phyloP scores from a whole-genome alignment of 2,113 vertebrate genomes.

The Pomatostomus ruficeps region DNA sequence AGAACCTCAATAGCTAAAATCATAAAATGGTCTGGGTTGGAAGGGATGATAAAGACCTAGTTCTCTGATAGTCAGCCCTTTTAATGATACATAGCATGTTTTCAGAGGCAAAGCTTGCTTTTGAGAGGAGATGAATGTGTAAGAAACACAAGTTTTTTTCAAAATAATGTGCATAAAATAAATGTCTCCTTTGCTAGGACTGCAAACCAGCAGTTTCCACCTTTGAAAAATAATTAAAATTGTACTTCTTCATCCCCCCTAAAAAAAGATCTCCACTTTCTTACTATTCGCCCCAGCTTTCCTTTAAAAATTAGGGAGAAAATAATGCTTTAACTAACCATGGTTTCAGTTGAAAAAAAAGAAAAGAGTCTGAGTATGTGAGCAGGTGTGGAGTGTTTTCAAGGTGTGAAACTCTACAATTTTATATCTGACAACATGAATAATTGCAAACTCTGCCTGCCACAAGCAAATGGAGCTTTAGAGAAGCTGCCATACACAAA shows the following conservation, averaged over 20 bases:
- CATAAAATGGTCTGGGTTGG: not conserved
- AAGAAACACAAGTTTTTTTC: not conserved
- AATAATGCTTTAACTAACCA: not conserved
- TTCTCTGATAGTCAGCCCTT: not conserved
- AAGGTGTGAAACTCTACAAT: not conserved
- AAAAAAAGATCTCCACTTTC: not conserved
- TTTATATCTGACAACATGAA: not conserved
- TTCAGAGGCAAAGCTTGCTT: not conserved
- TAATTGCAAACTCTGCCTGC: not conserved
- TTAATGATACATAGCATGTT: not conserved
- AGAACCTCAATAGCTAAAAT: not conserved
- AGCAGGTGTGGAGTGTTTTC: not conserved
- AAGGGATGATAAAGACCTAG: not conserved
- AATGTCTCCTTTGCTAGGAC: not conserved
- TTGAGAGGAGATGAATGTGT: not conserved
- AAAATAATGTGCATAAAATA: not conserved
- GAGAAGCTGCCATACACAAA: not conserved
- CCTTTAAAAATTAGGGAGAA: not conserved
- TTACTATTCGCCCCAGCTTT: not conserved
- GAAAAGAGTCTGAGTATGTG: not conserved
- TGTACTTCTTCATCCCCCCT: not conserved
- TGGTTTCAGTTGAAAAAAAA: not conserved
- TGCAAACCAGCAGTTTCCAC: not conserved
- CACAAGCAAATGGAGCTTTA: accelerated
- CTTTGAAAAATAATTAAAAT: not conserved